phyloP scores from a whole-genome alignment of 2,797 vertebrate genomes.

The Microchirus variegatus region DNA sequence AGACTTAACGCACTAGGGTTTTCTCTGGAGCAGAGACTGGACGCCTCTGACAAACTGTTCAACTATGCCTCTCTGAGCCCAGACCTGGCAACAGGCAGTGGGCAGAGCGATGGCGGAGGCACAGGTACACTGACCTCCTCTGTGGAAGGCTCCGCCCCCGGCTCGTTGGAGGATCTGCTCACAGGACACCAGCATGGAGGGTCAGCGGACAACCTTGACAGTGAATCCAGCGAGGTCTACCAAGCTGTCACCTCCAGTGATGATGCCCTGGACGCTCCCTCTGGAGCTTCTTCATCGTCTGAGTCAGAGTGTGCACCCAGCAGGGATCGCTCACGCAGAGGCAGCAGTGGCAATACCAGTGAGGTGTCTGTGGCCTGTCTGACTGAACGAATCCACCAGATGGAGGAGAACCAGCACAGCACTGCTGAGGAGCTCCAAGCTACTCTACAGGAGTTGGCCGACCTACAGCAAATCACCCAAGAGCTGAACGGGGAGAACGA shows the following conservation, averaged over 20 bases:
- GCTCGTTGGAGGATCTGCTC: constrained; percentile 93
- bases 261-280: constrained; percentile 93
- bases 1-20: constrained; percentile 94
- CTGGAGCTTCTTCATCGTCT: constrained; percentile 86
- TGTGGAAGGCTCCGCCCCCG: constrained; percentile 92
- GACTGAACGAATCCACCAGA: constrained; percentile 96
- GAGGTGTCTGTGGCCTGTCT: constrained; percentile 94
- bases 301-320: constrained; percentile 92
- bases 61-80: constrained; percentile 88
- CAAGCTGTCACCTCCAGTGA: constrained; percentile 95
- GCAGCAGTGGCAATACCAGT: constrained; percentile 88
- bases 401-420: constrained; percentile 99
- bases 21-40: constrained; percentile 93
- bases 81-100: constrained; percentile 82
- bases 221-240: constrained; percentile 96
- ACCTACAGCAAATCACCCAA: constrained; percentile 96
- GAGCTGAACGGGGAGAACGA: constrained; percentile 97
- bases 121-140: constrained; percentile 90
- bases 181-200: constrained; percentile 90
- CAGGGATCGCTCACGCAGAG: constrained; percentile 87
- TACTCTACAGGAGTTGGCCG: constrained; percentile 93
- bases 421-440: constrained; percentile 97
- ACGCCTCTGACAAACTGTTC: constrained; percentile 90
- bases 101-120: constrained; percentile 85
- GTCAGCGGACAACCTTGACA: constrained; percentile 94